A percentile compares a stretch with the other conserved stretches of the same genome.
phyloP scores from a whole-genome alignment of 1,140 invertebrate genomes.

The Leptopilina boulardi region DNA sequence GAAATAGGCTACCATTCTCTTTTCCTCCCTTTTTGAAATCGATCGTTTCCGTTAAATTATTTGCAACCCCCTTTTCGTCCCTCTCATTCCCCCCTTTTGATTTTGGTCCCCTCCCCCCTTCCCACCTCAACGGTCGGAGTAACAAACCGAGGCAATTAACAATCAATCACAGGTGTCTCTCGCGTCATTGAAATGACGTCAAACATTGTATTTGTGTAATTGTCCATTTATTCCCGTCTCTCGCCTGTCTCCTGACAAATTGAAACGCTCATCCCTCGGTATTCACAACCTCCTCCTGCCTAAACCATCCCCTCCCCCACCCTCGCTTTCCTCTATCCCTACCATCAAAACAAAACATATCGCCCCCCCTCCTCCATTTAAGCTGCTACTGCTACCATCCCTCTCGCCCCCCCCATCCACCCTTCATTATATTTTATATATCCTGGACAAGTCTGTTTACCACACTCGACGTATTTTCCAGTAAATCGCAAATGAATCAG shows the following conservation, averaged over 20 bases:
- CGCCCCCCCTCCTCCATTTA: slow-evolving; percentile 18
- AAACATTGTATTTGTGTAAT: slow-evolving; percentile 77
- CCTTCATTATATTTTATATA: slow-evolving; percentile 38
- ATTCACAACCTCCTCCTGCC: slow-evolving; percentile 34
- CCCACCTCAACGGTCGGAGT: slow-evolving; percentile 62
- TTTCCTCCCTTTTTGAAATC: slow-evolving; percentile 45
- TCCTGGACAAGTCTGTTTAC: slow-evolving; percentile 53
- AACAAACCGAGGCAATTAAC: slow-evolving; percentile 77
- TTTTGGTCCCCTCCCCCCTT: neutral
- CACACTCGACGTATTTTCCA: slow-evolving; percentile 58
- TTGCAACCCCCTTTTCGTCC: slow-evolving; percentile 60
- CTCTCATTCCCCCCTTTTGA: slow-evolving; percentile 4
- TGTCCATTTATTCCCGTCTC: slow-evolving; percentile 77
- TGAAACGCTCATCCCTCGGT: slow-evolving; percentile 56
- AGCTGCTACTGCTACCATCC: slow-evolving; percentile 37
- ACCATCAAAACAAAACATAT: slow-evolving; percentile 75
- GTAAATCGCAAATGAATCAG: slow-evolving; percentile 57
- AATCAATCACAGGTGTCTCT: slow-evolving; percentile 76
- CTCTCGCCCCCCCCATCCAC: slow-evolving; percentile 41
- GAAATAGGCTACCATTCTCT: neutral
- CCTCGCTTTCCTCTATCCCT: slow-evolving; percentile 69
- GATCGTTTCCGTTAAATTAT: slow-evolving; percentile 72
- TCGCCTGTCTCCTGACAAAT: slow-evolving; percentile 75
- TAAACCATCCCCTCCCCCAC: slow-evolving; percentile 41
- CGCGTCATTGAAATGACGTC: slow-evolving; percentile 76